These are phyloP conservation scores for Erythrocercus mccallii DNA, from an alignment of 2,113 vertebrate genomes.

Conservation along the genomic window DNA sequence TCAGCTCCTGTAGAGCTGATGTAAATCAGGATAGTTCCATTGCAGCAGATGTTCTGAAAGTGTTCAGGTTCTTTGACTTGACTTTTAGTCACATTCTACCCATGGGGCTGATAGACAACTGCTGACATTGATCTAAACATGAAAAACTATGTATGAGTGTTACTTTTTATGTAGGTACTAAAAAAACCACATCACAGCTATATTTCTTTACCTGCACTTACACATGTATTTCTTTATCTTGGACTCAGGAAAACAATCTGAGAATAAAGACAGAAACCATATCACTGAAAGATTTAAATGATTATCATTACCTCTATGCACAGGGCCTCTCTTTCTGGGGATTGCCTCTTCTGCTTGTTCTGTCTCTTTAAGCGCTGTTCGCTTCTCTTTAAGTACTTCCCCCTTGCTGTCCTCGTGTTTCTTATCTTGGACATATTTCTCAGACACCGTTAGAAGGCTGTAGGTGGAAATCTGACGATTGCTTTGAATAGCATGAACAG, in stretches of 20 bases:
- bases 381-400: background rate
- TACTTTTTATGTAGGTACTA: background rate
- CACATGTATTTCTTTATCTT: background rate
- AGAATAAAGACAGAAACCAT: background rate
- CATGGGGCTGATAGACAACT: background rate
- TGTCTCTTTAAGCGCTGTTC: background rate
- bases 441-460: conserved; percentile 62
- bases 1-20: background rate
- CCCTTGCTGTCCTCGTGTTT: background rate
- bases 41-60: background rate
- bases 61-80: background rate
- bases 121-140: background rate
- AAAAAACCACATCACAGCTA: background rate
- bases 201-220: background rate
- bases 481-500: conserved; percentile 79
- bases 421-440: conserved; percentile 26
- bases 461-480: conserved; percentile 83
- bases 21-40: background rate
- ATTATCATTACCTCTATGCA: background rate
- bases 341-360: conserved; percentile 4
- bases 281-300: background rate
- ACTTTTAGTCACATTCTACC: background rate
- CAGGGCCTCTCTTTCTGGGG: background rate
- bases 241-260: background rate
- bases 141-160: background rate